Percentiles rank a stretch among this genome's conserved stretches.
Evolutionary conservation across 2,797 vertebrate genomes (phyloP).

Genomic region (Benthosema pterotum): DNA sequence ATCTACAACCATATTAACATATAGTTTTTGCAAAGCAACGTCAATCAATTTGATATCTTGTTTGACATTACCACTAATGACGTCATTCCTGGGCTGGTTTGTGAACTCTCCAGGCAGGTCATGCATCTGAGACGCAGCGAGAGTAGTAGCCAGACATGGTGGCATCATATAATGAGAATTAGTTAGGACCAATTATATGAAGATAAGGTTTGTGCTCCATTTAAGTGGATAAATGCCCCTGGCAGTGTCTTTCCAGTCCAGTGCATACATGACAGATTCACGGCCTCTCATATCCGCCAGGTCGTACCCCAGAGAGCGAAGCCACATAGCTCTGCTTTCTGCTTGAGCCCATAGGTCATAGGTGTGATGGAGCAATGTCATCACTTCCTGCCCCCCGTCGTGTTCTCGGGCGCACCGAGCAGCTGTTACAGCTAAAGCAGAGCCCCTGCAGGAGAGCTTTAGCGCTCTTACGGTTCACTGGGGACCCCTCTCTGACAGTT

Average conservation of each 20-base stretch:
- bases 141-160: too few relatives aligned
- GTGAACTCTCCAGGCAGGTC: too few relatives aligned
- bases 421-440: constrained; percentile 47
- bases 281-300: constrained; percentile 24
- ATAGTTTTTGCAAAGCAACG: too few relatives aligned
- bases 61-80: too few relatives aligned
- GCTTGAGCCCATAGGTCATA: constrained; percentile 25
- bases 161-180: too few relatives aligned
- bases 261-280: constrained; percentile 27
- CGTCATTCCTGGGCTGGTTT: too few relatives aligned
- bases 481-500: neutral
- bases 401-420: constrained; percentile 15
- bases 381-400: constrained; percentile 3
- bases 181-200: too few relatives aligned
- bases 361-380: constrained; percentile 29
- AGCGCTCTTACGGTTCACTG: neutral
- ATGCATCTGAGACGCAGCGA: too few relatives aligned
- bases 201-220: too few relatives aligned
- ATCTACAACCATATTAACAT: too few relatives aligned
- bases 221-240: neutral
- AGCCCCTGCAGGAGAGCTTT: constrained; percentile 9
- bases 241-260: neutral
- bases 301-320: constrained; percentile 25
- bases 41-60: too few relatives aligned
- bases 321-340: constrained; percentile 35